Base-by-base conservation (phyloP, 2,797 vertebrate species). In the Peromyscus attwateri region DNA sequence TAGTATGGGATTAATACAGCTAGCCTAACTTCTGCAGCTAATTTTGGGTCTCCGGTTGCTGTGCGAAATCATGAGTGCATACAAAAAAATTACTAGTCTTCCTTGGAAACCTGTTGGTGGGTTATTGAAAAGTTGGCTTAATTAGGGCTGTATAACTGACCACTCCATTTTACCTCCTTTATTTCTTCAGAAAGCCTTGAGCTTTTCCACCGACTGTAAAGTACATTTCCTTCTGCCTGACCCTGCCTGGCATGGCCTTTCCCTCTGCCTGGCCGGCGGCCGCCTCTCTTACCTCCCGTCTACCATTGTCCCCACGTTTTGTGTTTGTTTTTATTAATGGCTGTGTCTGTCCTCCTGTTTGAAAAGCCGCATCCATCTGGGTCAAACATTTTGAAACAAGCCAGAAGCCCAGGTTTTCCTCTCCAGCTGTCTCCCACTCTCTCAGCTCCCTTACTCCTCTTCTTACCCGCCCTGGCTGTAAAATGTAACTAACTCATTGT, bases 81-180 rank as follows among this genome's bases (percentile, higher is more conserved):
- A 92, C 31, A 60, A 89, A 96, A 60, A 97, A 97, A 98, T 96
- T 62, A 91, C 46, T 91, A 37, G 92, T 97, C 93, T 96, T 97
- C 96, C 93, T 84, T 95, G 91, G 95, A 95, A 98, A 98, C 97
- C 96, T 98, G 98, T 98, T 98, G 98, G 98, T 92, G 70, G 31
- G 71, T 82, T 95, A 89, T 40, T 91, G 80, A 94, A 97, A 64
- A 98, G 68, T 95, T 97, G 16, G 81, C 81, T 95, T 87, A 84
- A 46, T 16, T 94, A 57, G 71, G 52, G 95, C 96, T 93, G 17
- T 57, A 46, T 49, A 4, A 90, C 91, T 91, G 7, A 87, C 87
- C 87, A 31, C 6, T 40, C 94, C 57, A 90, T 52, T 87, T 2
- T 80, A 64, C 81, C 96, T 97, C 49, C 52, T 95, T 95, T 0